Evolutionary conservation across 2,888 invertebrate species (phyloP).

Genomic region (Andrena chrysosceles): DNA sequence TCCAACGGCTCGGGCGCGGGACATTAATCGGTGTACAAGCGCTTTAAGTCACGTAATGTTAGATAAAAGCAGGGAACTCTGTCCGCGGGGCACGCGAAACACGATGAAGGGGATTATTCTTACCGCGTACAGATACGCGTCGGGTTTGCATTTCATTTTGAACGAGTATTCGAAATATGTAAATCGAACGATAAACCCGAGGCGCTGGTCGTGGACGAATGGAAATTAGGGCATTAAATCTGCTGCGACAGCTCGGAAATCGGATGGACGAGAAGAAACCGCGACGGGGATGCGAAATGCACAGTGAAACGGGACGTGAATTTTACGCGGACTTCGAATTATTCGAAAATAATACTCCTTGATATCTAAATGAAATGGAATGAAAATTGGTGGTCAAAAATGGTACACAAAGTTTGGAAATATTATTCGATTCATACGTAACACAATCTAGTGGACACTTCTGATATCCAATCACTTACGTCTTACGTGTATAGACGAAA

Average conservation of each 20-base stretch:
- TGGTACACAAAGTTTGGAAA: no score
- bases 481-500: no score
- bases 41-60: constrained; percentile 26
- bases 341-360: no score
- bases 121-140: background rate
- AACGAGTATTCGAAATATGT: background rate
- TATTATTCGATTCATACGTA: no score
- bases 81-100: background rate
- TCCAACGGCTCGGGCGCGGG: background rate
- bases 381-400: no score
- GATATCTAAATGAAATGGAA: no score
- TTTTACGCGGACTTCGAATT: background rate
- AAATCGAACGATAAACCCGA: background rate
- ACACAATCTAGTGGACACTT: no score
- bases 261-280: background rate
- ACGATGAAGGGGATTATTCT: background rate
- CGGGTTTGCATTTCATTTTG: background rate
- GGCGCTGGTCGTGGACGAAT: background rate
- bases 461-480: no score
- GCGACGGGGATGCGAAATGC: background rate
- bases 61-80: constrained; percentile 1
- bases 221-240: constrained; percentile 6
- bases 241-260: background rate
- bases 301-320: background rate
- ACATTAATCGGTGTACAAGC: background rate